Percentiles rank a stretch among this genome's conserved stretches.
These are phyloP conservation scores for Callyntrura sp. DNA, from an alignment of 2,888 invertebrate species.

Conservation along the genomic window DNA sequence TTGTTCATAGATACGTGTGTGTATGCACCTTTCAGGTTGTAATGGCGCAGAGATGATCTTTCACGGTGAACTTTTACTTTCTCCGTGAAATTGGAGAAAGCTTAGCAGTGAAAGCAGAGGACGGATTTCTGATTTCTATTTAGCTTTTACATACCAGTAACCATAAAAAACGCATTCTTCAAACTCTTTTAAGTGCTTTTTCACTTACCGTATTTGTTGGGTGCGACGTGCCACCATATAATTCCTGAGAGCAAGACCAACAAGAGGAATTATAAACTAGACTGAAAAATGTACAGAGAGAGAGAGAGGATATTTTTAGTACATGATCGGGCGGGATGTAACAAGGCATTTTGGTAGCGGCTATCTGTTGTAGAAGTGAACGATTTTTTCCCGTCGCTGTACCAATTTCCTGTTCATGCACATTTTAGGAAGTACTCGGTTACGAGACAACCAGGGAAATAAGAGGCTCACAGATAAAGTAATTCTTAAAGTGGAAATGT, in stretches of 20 bases:
- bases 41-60: constrained; percentile 65
- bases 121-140: constrained; percentile 41
- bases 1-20: background rate
- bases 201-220: background rate
- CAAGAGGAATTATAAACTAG: constrained; percentile 8
- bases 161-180: background rate
- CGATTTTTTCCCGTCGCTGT: constrained; percentile 11
- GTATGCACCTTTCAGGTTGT: background rate
- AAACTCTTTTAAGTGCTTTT: constrained; percentile 14
- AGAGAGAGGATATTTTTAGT: constrained; percentile 11
- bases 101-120: constrained; percentile 27
- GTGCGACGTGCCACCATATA: background rate
- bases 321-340: background rate
- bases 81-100: background rate
- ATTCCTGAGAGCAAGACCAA: background rate
- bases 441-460: constrained; percentile 41
- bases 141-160: constrained; percentile 24
- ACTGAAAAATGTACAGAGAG: background rate
- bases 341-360: constrained; percentile 12
- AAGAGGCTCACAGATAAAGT: constrained; percentile 33
- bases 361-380: background rate
- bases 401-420: constrained; percentile 61
- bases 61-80: constrained; percentile 35
- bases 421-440: constrained; percentile 35
- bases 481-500: constrained; percentile 48